These are phyloP conservation scores for Megalurothrips usitatus DNA, from an alignment of 2,888 invertebrate species.

Conservation along the genomic window DNA sequence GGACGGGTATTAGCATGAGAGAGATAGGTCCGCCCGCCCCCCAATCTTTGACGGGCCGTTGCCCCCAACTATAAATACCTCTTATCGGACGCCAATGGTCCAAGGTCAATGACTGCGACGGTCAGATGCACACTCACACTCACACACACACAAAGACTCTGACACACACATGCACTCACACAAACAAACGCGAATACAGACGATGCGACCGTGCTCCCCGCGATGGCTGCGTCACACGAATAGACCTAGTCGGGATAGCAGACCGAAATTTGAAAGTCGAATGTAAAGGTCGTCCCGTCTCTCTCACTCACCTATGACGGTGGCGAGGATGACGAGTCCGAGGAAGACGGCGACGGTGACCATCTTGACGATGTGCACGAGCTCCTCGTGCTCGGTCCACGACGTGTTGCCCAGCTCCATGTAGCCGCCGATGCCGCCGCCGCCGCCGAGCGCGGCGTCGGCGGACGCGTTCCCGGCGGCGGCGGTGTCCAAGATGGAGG, in stretches of 20 bases:
- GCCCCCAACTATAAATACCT: background rate
- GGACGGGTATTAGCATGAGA: background rate
- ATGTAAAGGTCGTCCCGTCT: background rate
- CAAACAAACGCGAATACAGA: too few species aligned
- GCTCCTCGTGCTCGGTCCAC: slow-evolving; percentile 12
- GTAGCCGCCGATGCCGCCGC: background rate
- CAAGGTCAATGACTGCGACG: background rate
- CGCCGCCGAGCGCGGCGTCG: background rate
- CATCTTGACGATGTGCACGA: background rate
- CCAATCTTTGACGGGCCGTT: background rate
- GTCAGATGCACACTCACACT: background rate
- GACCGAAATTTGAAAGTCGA: too few species aligned
- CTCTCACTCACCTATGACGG: background rate
- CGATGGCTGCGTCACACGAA: too few species aligned
- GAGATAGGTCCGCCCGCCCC: background rate
- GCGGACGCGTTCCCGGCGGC: background rate
- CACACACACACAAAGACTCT: background rate
- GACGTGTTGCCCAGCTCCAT: slow-evolving; percentile 8
- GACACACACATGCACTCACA: too few species aligned
- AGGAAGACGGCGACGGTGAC: slow-evolving; percentile 7
- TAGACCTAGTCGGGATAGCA: too few species aligned
- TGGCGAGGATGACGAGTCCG: slow-evolving; percentile 18
- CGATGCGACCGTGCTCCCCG: too few species aligned
- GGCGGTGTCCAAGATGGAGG: background rate
- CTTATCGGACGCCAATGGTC: background rate